phyloP scores from a whole-genome alignment of 1,140 invertebrate species.

The Antheraea mylitta region DNA sequence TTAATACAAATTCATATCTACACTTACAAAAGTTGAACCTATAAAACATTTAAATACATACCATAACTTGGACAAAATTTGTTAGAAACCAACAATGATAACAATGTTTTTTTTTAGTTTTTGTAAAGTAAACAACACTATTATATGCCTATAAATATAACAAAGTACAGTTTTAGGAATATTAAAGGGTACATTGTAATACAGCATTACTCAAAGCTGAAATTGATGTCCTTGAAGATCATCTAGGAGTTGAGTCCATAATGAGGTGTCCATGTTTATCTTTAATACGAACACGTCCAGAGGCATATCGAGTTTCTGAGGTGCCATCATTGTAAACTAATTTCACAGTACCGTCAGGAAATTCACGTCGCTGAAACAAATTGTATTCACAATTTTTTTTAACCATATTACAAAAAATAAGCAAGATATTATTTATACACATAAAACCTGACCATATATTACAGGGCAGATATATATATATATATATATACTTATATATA shows the following conservation, averaged over 20 bases:
- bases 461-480: too few relatives aligned
- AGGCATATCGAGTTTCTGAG: constrained; percentile 93
- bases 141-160: not conserved
- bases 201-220: not conserved
- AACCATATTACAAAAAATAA: too few relatives aligned
- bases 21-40: constrained; percentile 13
- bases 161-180: not conserved
- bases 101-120: not conserved
- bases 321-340: constrained; percentile 92
- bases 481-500: too few relatives aligned
- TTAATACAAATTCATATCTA: constrained; percentile 19
- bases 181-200: not conserved
- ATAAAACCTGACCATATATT: too few relatives aligned
- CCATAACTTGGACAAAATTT: constrained; percentile 14
- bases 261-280: constrained; percentile 91
- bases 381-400: not conserved
- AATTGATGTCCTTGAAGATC: constrained; percentile 15
- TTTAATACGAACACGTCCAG: constrained; percentile 91
- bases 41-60: constrained; percentile 12
- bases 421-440: too few relatives aligned
- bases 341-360: constrained; percentile 95
- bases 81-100: not conserved
- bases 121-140: not conserved
- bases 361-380: constrained; percentile 87
- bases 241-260: constrained; percentile 81